Percentiles rank a stretch among this genome's conserved stretches.
These are phyloP conservation scores for Amblyjoppa fuscipennis DNA, from an alignment of 2,888 invertebrate genomes.

Conservation along the genomic window DNA sequence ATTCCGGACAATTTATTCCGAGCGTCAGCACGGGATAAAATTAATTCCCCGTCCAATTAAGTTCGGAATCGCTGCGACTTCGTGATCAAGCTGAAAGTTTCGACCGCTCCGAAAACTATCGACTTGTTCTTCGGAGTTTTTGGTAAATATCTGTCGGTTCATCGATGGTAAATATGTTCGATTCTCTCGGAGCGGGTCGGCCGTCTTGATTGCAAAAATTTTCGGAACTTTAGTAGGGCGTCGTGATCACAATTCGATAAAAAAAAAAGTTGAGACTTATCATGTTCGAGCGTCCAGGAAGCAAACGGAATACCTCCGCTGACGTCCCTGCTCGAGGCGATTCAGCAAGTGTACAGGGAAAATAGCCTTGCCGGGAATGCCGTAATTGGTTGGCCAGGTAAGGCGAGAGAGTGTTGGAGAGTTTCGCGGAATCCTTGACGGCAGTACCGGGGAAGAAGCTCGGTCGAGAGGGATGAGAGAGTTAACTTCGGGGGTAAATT, in stretches of 20 bases:
- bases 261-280: slow-evolving; percentile 16
- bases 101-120: slow-evolving; percentile 3
- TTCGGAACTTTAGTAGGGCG: background rate
- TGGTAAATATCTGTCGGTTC: background rate
- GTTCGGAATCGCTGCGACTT: background rate
- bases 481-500: slow-evolving; percentile 62
- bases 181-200: background rate
- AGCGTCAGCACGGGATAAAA: slow-evolving; percentile 25
- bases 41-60: slow-evolving; percentile 36
- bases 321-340: slow-evolving; percentile 6
- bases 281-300: background rate
- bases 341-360: background rate
- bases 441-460: slow-evolving; percentile 49
- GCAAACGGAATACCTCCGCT: slow-evolving; percentile 38
- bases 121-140: slow-evolving; percentile 1
- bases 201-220: background rate
- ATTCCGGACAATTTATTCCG: slow-evolving; percentile 19
- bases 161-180: slow-evolving; percentile 15
- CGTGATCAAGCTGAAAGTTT: slow-evolving; percentile 1
- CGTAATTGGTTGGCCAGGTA: slow-evolving; percentile 71
- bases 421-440: slow-evolving; percentile 65
- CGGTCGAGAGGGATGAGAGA: slow-evolving; percentile 36
- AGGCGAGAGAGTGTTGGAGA: slow-evolving; percentile 57
- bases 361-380: slow-evolving; percentile 46
- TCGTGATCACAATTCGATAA: background rate